phyloP scores from a whole-genome alignment of 2,888 invertebrate species.

The Drosophila antonietae region DNA sequence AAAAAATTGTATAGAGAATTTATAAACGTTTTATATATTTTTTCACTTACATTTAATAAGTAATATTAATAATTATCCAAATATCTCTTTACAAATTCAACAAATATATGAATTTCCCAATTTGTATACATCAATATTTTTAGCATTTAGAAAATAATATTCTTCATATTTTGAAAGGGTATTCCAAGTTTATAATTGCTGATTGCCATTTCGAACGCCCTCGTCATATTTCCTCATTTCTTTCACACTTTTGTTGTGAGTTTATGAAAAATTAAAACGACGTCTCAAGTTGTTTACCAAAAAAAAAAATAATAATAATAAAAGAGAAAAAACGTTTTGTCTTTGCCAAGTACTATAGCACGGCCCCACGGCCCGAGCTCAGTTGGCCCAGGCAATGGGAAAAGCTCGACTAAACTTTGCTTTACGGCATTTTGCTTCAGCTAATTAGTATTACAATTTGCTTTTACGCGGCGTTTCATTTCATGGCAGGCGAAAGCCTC shows the following conservation, averaged over 20 bases:
- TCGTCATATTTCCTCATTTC: slow-evolving; percentile 47
- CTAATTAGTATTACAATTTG: slow-evolving; percentile 80
- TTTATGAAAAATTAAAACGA: slow-evolving; percentile 73
- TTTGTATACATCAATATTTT: too few species aligned
- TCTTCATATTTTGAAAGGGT: slow-evolving; percentile 18
- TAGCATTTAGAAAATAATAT: neutral
- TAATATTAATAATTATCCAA: too few species aligned
- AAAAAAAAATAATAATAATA: slow-evolving; percentile 39
- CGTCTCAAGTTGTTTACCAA: slow-evolving; percentile 76
- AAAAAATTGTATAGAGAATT: too few species aligned
- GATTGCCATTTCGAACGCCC: slow-evolving; percentile 3
- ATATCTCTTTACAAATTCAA: too few species aligned
- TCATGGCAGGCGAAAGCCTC: slow-evolving; percentile 36
- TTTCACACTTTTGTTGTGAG: slow-evolving; percentile 60
- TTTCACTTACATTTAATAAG: too few species aligned
- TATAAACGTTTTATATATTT: too few species aligned
- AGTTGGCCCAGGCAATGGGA: slow-evolving; percentile 12
- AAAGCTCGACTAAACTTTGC: slow-evolving; percentile 68
- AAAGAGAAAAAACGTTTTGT: slow-evolving; percentile 37
- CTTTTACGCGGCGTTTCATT: slow-evolving; percentile 55
- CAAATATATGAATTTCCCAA: too few species aligned
- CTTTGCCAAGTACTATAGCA: slow-evolving; percentile 26
- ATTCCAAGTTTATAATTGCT: slow-evolving; percentile 8
- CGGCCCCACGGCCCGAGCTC: slow-evolving; percentile 4
- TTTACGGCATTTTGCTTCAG: slow-evolving; percentile 59